Conservation (phyloP, 2,113 vertebrate species). For the Apeltes quadracus region DNA sequence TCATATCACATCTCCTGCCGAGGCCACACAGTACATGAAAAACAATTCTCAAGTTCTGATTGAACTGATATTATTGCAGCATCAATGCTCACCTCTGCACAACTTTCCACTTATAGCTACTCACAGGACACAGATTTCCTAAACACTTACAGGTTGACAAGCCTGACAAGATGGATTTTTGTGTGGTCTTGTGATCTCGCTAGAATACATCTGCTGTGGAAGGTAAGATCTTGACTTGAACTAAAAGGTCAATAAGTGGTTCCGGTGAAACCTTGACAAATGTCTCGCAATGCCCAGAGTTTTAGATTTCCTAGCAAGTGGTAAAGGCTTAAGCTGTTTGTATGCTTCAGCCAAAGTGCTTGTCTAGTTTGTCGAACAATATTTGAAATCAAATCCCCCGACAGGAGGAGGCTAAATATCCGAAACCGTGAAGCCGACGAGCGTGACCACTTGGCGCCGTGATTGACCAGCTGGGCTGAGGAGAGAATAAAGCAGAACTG, state of each 20-base stretch:
- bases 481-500: neutral
- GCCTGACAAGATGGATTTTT: neutral
- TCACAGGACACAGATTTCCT: neutral
- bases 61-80: neutral
- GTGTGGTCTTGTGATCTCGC: neutral
- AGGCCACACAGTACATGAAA: neutral
- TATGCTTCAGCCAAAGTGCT: neutral
- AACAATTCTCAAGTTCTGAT: neutral
- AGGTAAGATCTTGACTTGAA: neutral
- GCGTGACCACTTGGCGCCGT: neutral
- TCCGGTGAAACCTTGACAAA: neutral
- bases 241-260: neutral
- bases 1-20: neutral
- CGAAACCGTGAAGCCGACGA: neutral
- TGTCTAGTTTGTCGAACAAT: neutral
- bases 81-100: neutral
- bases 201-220: neutral
- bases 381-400: neutral
- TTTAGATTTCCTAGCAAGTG: neutral
- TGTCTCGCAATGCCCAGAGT: neutral
- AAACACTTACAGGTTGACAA: neutral
- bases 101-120: neutral
- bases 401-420: neutral
- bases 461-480: neutral
- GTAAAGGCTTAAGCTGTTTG: neutral